Base-by-base conservation (phyloP, 23 tunicate genomes). In the Pegea sp. region DNA sequence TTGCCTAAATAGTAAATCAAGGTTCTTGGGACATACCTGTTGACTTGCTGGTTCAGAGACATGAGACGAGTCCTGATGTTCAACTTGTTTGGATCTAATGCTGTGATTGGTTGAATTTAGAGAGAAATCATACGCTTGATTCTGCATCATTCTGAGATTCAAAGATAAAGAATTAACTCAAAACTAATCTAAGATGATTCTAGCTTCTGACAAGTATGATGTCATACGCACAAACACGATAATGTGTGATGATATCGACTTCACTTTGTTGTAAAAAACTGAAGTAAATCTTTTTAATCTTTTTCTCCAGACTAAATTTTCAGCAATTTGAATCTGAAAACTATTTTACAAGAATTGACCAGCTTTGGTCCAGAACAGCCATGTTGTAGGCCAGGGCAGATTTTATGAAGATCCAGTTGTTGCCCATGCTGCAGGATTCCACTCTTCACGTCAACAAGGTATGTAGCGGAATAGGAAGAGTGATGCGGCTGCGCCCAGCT, bases 21-120 rank as follows among this genome's bases (percentile, higher is more conserved):
- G n/a, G n/a, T n/a, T n/a, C n/a, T n/a, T n/a, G n/a, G n/a, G n/a
- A n/a, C n/a, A n/a, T 53, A 74, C 84, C 67, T 74, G 84, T 27
- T 66, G 72, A 38, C 84, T 74, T 29, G 60, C 22, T 7, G 49
- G 59, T 38, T 74, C 84, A n/a, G 84, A 74, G 21, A 74, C 84
- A 26, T 62, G 78, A 2, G 78, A 63, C 23, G 78, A 62, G 28
- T 62, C 78, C 11, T 24, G 33, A 52, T 33, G 70, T 43, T 59
- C 84, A 3, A 60, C 52, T 53, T 74, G 84, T 22, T 69, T 42
- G 4, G 78, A 71, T 46, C 78, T 48, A 23, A 71, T 63, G 69
- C 78, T 71, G 29, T 71, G 78, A 58, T 58, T 65, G 19, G 84
- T 74, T 42, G 84, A 74, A 34, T 57, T 67, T 18, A 59, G 18